Base-by-base conservation (phyloP, 2,888 invertebrate species). In the Trachelus stipa region DNA sequence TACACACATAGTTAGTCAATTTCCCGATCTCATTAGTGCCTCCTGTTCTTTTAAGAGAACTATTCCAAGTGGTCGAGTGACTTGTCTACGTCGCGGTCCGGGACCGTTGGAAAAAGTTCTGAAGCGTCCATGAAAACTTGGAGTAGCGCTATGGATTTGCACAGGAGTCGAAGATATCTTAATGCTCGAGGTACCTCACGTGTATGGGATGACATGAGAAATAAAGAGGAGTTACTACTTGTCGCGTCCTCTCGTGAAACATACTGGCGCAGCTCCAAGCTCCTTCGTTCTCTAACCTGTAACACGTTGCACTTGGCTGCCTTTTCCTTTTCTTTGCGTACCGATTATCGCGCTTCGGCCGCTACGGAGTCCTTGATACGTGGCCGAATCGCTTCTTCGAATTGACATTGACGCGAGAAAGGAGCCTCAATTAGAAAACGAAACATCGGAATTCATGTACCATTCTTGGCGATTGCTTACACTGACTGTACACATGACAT, bases 231-330 rank as follows among this genome's bases (percentile, higher is more conserved):
- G 2, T 9, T 23, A 56, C 56, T 56, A 23, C 56, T 9, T 15
- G 23, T 56, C 56, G 23, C 23, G 23, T 56, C 23, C 56, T 80
- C 80, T 79, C 79, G 68, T 56, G 79, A 78, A 79, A 82, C 80
- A 77, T 69, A 80, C 79, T 82, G 82, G 82, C 81, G 56, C 77
- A 73, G 69, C 75, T 80, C 82, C 82, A 81, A 82, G 73, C 73
- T 80, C 79, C 79, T 79, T 81, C 23, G 56, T 56, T 56, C 56
- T 56, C 23, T 56, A 56, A 56, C 23, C 56, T 23, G 56, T 56
- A 56, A 56, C 56, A 56, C 56, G 56, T 56, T 56, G 56, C 56
- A 56, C 56, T 56, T 56, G 56, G 56, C 56, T 9, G 56, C 23
- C 15, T 23, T 56, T 56, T 56, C 23, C 23, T 56, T 56, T 56